Percentiles rank a stretch among this genome's conserved stretches.
Conservation (phyloP, 2,113 vertebrate genomes). For the Pseudorasbora parva region DNA sequence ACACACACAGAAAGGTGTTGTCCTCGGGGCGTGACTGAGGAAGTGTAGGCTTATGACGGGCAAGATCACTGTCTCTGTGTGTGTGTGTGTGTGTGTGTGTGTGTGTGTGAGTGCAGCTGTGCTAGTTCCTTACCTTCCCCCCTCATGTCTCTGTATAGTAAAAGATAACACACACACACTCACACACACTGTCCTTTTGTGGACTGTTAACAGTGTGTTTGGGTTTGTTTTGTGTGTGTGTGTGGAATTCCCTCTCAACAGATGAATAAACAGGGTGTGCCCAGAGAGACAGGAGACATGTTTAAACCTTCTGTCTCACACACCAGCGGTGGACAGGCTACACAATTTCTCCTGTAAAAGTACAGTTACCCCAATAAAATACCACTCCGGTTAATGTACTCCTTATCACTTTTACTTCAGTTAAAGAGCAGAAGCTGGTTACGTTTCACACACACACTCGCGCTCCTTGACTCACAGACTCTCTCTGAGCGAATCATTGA, state of each 20-base stretch:
- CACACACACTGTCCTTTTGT: slow-evolving; percentile 59
- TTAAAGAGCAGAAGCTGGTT: not conserved
- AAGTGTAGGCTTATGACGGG: not conserved
- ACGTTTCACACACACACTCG: not conserved
- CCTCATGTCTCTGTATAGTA: slow-evolving; percentile 59
- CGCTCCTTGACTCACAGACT: not conserved
- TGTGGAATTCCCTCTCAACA: slow-evolving; percentile 73
- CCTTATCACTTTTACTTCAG: not conserved
- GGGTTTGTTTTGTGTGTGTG: slow-evolving; percentile 56
- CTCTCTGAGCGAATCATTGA: not conserved
- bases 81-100: slow-evolving; percentile 48
- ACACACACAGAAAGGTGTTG: not conserved
- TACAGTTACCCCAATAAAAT: not conserved
- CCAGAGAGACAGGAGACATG: slow-evolving; percentile 20
- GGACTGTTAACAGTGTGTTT: slow-evolving; percentile 65
- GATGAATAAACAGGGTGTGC: slow-evolving; percentile 72
- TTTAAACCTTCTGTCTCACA: slow-evolving; percentile 26
- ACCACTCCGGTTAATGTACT: not conserved
- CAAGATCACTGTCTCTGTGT: slow-evolving; percentile 47
- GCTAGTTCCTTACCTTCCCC: slow-evolving; percentile 43
- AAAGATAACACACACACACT: slow-evolving; percentile 59
- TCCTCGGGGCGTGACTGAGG: not conserved
- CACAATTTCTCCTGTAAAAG: not conserved
- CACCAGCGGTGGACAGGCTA: not conserved
- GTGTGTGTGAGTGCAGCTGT: slow-evolving; percentile 60